A percentile compares a stretch with the other conserved stretches of the same genome.
Conservation (phyloP, 2,797 vertebrate genomes). For the Mycteria americana region DNA sequence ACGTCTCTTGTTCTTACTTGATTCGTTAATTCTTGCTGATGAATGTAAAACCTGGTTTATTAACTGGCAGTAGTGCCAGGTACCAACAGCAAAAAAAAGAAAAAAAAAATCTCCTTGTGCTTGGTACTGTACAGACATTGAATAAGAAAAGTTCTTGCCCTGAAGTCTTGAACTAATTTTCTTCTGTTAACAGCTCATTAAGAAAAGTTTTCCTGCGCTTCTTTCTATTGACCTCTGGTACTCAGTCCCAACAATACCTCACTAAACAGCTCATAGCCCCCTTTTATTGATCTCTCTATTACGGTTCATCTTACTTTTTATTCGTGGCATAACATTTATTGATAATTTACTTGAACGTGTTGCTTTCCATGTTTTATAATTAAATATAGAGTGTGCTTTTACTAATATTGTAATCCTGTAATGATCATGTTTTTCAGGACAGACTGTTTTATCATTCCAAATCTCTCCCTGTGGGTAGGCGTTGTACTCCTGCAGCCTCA, state of each 20-base stretch:
- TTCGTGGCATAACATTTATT: not conserved
- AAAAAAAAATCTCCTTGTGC: not conserved
- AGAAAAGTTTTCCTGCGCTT: not conserved
- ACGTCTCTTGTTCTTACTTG: not conserved
- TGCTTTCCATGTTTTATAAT: not conserved
- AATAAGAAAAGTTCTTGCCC: constrained; percentile 16
- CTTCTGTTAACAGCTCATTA: constrained; percentile 22
- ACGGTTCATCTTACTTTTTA: not conserved
- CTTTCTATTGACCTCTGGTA: not conserved
- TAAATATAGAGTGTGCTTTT: not conserved
- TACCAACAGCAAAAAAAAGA: not conserved
- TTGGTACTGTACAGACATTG: not conserved
- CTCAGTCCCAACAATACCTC: not conserved
- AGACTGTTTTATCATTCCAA: not conserved
- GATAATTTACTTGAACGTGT: not conserved
- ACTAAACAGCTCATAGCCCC: not conserved
- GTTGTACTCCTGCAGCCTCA: not conserved
- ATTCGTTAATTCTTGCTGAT: constrained; percentile 6
- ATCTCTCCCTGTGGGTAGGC: not conserved
- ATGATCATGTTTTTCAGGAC: not conserved
- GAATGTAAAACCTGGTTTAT: not conserved
- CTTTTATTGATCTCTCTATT: not conserved
- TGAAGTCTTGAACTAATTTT: constrained; percentile 36
- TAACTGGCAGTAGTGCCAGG: not conserved
- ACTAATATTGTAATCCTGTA: not conserved